Percentiles rank a stretch among this genome's conserved stretches.
Evolutionary conservation across 2,888 invertebrate genomes (phyloP).

Genomic region (Parnassius apollo): DNA sequence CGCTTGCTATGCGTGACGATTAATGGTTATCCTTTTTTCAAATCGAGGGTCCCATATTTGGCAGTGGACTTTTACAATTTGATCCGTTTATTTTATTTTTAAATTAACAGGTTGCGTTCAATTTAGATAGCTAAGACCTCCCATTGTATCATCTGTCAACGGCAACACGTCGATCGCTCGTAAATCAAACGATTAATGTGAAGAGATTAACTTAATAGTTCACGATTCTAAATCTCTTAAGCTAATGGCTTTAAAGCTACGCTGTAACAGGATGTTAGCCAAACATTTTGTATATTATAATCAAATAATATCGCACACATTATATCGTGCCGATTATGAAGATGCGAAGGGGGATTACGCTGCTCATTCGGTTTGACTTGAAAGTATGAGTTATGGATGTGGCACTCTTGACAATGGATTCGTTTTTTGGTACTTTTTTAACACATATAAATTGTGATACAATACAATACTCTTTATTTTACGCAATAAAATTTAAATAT

Average conservation of each 20-base stretch:
- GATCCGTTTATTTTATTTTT: too few relatives aligned
- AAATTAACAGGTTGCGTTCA: not conserved
- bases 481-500: too few relatives aligned
- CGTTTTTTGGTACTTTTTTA: too few relatives aligned
- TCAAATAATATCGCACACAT: conserved; percentile 39
- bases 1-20: too few relatives aligned
- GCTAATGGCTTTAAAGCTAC: conserved; percentile 13
- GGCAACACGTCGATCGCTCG: conserved; percentile 5
- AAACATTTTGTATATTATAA: conserved; percentile 31
- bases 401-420: not conserved
- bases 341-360: conserved; percentile 13
- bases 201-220: conserved; percentile 16
- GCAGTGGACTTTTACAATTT: too few relatives aligned
- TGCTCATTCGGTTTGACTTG: conserved; percentile 10
- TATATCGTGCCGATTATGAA: conserved; percentile 37
- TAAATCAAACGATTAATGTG: conserved; percentile 20
- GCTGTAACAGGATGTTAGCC: conserved; percentile 15
- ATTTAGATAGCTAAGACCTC: not conserved
- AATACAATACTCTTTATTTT: too few relatives aligned
- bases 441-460: too few relatives aligned
- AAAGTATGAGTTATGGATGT: conserved; percentile 1
- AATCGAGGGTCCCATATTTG: too few relatives aligned
- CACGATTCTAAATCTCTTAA: conserved; percentile 11
- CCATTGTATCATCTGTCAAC: conserved; percentile 7
- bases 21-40: too few relatives aligned